A percentile compares a stretch with the other conserved stretches of the same genome.
Evolutionary conservation across 2,888 invertebrate genomes (phyloP).

Genomic region (Nymphalis c-album): DNA sequence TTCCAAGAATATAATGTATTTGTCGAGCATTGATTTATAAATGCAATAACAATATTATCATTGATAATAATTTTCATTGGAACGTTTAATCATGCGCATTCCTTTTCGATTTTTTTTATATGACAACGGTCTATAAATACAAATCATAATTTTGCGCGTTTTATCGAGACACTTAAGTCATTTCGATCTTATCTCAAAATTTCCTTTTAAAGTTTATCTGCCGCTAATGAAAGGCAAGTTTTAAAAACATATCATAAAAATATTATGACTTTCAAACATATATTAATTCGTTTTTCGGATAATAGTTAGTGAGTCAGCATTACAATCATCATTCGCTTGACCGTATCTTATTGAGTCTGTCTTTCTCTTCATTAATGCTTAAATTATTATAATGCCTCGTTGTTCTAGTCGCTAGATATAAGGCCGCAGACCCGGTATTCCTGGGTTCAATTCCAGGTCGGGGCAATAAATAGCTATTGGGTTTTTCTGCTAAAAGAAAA

Average conservation of each 20-base stretch:
- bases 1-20: neutral
- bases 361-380: too few relatives aligned
- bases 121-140: neutral
- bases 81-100: conserved; percentile 6
- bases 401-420: too few relatives aligned
- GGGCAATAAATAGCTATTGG: too few relatives aligned
- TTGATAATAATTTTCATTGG: conserved; percentile 15
- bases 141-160: neutral
- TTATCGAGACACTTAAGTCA: conserved; percentile 9
- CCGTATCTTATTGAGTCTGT: too few relatives aligned
- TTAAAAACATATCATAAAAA: neutral
- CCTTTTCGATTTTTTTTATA: neutral
- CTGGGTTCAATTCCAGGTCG: too few relatives aligned
- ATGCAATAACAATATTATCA: conserved; percentile 11
- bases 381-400: too few relatives aligned
- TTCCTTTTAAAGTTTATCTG: conserved; percentile 5
- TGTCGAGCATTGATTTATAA: conserved; percentile 1
- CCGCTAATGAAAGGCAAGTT: neutral
- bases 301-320: too few relatives aligned
- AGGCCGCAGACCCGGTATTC: too few relatives aligned
- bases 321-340: too few relatives aligned
- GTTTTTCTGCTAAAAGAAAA: too few relatives aligned
- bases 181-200: conserved; percentile 7
- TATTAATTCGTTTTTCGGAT: too few relatives aligned
- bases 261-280: neutral